phyloP scores from a whole-genome alignment of 2,888 invertebrate genomes.

The Azorinus chamasolen region DNA sequence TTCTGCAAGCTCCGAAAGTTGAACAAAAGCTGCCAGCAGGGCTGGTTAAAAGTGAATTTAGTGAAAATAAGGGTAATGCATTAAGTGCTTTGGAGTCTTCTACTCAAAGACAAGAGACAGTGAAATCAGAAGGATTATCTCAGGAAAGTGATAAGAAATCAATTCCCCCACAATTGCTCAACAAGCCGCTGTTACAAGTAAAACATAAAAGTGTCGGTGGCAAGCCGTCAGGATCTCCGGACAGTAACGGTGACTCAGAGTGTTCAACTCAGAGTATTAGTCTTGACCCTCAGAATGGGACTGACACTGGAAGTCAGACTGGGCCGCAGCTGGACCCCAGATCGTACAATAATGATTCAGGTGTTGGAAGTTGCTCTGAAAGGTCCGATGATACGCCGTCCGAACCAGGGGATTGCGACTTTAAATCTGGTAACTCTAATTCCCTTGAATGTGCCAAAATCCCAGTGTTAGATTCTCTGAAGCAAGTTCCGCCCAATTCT shows the following conservation, averaged over 20 bases:
- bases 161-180: slow-evolving; percentile 74
- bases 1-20: slow-evolving; percentile 25
- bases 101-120: slow-evolving; percentile 22
- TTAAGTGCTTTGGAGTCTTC: slow-evolving; percentile 36
- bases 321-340: slow-evolving; percentile 73
- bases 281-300: slow-evolving; percentile 69
- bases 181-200: slow-evolving; percentile 68
- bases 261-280: slow-evolving; percentile 78
- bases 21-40: slow-evolving; percentile 46
- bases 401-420: slow-evolving; percentile 80
- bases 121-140: slow-evolving; percentile 42
- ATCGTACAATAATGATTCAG: slow-evolving; percentile 81
- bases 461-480: slow-evolving; percentile 40
- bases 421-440: slow-evolving; percentile 62
- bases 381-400: slow-evolving; percentile 81
- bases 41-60: slow-evolving; percentile 1
- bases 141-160: slow-evolving; percentile 64
- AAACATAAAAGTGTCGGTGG: slow-evolving; percentile 61
- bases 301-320: slow-evolving; percentile 67
- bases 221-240: slow-evolving; percentile 59
- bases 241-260: slow-evolving; percentile 76
- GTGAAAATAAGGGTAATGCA: slow-evolving; percentile 35
- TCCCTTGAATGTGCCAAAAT: slow-evolving; percentile 67
- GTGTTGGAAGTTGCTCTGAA: slow-evolving; percentile 82
- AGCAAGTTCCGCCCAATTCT: slow-evolving; percentile 56